phyloP scores from a whole-genome alignment of 1,140 invertebrate species.

The Matsumurasca onukii region DNA sequence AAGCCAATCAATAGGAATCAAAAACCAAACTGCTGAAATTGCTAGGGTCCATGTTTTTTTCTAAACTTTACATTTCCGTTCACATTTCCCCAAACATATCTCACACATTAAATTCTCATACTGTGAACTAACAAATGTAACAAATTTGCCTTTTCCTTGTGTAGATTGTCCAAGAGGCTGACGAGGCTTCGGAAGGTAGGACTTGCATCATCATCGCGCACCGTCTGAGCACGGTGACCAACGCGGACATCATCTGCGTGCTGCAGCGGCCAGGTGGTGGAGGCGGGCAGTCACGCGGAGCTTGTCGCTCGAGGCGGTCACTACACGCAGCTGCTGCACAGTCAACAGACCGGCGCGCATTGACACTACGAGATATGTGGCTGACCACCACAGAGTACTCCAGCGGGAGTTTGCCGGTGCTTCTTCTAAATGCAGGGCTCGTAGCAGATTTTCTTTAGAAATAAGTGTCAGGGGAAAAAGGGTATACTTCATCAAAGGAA shows the following conservation, averaged over 20 bases:
- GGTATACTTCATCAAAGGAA: background rate
- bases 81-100: conserved; percentile 86
- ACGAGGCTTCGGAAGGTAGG: conserved; percentile 68
- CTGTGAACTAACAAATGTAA: conserved; percentile 49
- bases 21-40: too few relatives aligned
- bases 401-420: background rate
- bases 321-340: conserved; percentile 50
- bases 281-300: conserved; percentile 69
- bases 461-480: background rate
- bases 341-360: too few relatives aligned
- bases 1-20: background rate
- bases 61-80: too few relatives aligned
- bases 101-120: conserved; percentile 72
- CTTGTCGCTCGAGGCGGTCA: conserved; percentile 67
- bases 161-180: conserved; percentile 50
- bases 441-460: background rate
- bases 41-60: too few relatives aligned
- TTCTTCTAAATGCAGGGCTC: background rate
- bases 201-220: conserved; percentile 87
- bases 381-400: conserved; percentile 23
- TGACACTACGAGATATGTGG: too few relatives aligned
- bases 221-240: conserved; percentile 76
- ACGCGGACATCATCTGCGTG: conserved; percentile 73
- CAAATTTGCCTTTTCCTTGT: conserved; percentile 73
- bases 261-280: conserved; percentile 62